A percentile compares a stretch with the other conserved stretches of the same genome.
Conservation (phyloP, 2,113 vertebrate species). For the Brienomyrus longianalis region DNA sequence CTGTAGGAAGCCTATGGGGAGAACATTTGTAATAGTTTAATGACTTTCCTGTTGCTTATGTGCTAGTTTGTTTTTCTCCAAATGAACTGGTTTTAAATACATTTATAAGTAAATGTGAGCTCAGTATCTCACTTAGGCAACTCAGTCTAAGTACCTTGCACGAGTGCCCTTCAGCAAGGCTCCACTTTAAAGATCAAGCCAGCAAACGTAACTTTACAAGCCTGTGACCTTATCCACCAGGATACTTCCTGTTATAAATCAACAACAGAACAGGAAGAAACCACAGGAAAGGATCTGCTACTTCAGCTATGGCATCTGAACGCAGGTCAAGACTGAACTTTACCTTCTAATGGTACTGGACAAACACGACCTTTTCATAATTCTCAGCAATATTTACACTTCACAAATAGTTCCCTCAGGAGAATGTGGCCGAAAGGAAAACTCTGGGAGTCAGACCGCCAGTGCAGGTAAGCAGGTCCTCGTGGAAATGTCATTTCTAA, state of each 20-base stretch:
- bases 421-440: background rate
- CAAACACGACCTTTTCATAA: constrained; percentile 19
- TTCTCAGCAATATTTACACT: background rate
- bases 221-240: background rate
- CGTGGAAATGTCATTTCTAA: background rate
- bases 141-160: background rate
- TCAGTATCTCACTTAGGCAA: background rate
- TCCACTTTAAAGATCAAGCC: background rate
- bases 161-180: background rate
- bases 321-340: background rate
- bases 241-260: background rate
- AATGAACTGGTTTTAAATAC: background rate
- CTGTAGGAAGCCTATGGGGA: background rate
- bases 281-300: background rate
- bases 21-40: background rate
- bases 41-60: background rate
- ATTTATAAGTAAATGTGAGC: background rate
- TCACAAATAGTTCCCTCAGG: background rate
- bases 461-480: background rate
- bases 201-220: background rate
- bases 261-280: background rate
- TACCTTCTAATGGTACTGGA: background rate
- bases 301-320: background rate
- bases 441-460: background rate
- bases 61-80: background rate